A percentile compares a stretch with the other conserved stretches of the same genome.
phyloP scores from a whole-genome alignment of 2,888 invertebrate species.

The Amphipyra berbera region DNA sequence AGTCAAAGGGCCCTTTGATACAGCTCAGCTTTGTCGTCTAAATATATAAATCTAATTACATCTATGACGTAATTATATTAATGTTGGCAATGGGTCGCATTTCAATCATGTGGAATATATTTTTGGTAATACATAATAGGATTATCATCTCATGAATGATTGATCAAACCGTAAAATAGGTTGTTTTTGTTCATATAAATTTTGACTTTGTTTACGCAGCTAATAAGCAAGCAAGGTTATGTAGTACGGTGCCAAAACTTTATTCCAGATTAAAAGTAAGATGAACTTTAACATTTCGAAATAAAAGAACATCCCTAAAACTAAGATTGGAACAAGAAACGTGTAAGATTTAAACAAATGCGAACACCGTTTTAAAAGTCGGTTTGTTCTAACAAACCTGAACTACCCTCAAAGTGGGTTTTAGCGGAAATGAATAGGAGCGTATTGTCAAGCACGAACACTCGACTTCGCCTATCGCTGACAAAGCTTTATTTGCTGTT shows the following conservation, averaged over 20 bases:
- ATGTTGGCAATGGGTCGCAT: constrained; percentile 48
- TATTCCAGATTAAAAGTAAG: constrained; percentile 29
- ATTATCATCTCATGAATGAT: constrained; percentile 46
- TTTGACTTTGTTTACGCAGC: constrained; percentile 12
- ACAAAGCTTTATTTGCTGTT: constrained; percentile 81
- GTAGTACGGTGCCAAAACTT: neutral
- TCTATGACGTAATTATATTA: constrained; percentile 61
- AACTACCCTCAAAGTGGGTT: constrained; percentile 73
- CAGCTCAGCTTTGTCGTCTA: constrained; percentile 49
- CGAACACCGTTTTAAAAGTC: constrained; percentile 61
- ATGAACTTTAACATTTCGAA: constrained; percentile 20
- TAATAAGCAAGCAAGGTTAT: neutral
- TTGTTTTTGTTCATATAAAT: constrained; percentile 6
- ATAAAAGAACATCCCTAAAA: constrained; percentile 29
- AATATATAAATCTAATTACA: constrained; percentile 64
- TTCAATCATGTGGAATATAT: constrained; percentile 48
- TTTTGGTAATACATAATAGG: constrained; percentile 46
- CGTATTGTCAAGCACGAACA: constrained; percentile 76
- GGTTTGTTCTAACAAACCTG: constrained; percentile 65
- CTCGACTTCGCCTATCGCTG: constrained; percentile 78
- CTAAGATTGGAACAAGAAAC: constrained; percentile 44
- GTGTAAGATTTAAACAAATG: constrained; percentile 58
- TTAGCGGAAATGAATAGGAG: constrained; percentile 79
- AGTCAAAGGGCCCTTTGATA: constrained; percentile 81
- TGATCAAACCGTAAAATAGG: constrained; percentile 16